Percentiles rank a stretch among this genome's conserved stretches.
phyloP scores from a whole-genome alignment of 1,140 invertebrate species.

The Drosophila aff. region DNA sequence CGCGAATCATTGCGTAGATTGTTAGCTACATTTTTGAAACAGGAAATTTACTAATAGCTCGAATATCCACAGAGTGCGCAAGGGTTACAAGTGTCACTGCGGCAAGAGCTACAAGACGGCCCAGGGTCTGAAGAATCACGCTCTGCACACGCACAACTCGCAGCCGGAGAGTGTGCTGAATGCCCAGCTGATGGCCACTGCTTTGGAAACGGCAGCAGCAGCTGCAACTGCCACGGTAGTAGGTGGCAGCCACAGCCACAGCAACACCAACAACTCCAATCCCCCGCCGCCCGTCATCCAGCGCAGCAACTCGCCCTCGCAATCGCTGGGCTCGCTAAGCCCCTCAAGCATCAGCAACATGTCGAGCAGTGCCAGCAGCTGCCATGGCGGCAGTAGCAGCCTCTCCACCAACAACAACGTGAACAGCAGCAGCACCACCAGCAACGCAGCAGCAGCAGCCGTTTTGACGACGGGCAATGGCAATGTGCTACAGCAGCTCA shows the following conservation, averaged over 20 bases:
- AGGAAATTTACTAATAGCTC: slow-evolving; percentile 11
- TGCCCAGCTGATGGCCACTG: slow-evolving; percentile 67
- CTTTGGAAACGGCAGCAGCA: slow-evolving; percentile 29
- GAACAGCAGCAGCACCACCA: slow-evolving; percentile 30
- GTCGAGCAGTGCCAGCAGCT: slow-evolving; percentile 82
- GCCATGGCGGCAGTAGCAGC: slow-evolving; percentile 70
- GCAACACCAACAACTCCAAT: slow-evolving; percentile 23
- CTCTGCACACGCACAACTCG: slow-evolving; percentile 87
- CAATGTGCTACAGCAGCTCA: slow-evolving; percentile 73
- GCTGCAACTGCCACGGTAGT: slow-evolving; percentile 15
- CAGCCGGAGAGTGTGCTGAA: slow-evolving; percentile 75
- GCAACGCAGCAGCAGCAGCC: slow-evolving; percentile 3
- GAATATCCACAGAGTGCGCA: slow-evolving; percentile 88
- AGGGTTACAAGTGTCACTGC: slow-evolving; percentile 92
- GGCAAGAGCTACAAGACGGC: slow-evolving; percentile 93
- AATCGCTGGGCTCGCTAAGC: slow-evolving; percentile 82
- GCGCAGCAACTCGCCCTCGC: slow-evolving; percentile 80
- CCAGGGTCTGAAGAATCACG: slow-evolving; percentile 91
- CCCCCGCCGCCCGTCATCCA: slow-evolving; percentile 53
- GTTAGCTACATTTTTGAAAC: slow-evolving; percentile 1
- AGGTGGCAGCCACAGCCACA: slow-evolving; percentile 13
- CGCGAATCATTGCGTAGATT: slow-evolving; percentile 8
- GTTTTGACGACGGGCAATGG: slow-evolving; percentile 37
- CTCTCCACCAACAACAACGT: slow-evolving; percentile 49
- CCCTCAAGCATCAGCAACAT: slow-evolving; percentile 84